phyloP scores from a whole-genome alignment of 2,113 vertebrate species.

The Hemibates koningsi region DNA sequence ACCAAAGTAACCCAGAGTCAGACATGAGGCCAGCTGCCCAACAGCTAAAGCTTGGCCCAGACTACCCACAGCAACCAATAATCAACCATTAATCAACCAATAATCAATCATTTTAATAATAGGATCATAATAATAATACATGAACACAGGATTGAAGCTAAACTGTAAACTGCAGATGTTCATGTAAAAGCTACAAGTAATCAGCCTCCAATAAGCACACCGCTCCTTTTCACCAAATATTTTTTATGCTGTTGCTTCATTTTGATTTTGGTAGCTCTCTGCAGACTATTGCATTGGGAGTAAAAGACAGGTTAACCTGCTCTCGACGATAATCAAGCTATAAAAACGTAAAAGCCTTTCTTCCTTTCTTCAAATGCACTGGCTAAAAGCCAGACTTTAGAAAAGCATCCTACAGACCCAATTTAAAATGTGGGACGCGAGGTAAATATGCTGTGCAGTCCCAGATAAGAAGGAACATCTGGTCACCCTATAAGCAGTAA shows the following conservation, averaged over 20 bases:
- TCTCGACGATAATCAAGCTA: background rate
- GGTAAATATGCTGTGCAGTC: background rate
- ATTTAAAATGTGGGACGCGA: background rate
- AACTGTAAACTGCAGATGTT: background rate
- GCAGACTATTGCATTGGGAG: background rate
- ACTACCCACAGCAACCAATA: background rate
- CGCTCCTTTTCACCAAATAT: background rate
- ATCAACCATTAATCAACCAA: fast-evolving
- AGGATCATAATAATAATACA: background rate
- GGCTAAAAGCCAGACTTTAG: background rate
- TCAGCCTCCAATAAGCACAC: background rate
- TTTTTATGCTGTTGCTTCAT: background rate
- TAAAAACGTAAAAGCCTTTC: fast-evolving
- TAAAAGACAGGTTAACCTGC: background rate
- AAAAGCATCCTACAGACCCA: background rate
- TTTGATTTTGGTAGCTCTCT: background rate
- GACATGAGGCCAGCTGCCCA: background rate
- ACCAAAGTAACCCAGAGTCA: background rate
- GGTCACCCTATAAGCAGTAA: background rate
- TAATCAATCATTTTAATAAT: background rate
- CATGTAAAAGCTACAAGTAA: background rate
- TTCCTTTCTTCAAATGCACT: background rate
- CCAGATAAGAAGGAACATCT: background rate
- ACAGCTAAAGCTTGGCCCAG: background rate
- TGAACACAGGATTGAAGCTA: background rate